phyloP scores from a whole-genome alignment of 2,113 vertebrate species.

The Perca schrenkii region DNA sequence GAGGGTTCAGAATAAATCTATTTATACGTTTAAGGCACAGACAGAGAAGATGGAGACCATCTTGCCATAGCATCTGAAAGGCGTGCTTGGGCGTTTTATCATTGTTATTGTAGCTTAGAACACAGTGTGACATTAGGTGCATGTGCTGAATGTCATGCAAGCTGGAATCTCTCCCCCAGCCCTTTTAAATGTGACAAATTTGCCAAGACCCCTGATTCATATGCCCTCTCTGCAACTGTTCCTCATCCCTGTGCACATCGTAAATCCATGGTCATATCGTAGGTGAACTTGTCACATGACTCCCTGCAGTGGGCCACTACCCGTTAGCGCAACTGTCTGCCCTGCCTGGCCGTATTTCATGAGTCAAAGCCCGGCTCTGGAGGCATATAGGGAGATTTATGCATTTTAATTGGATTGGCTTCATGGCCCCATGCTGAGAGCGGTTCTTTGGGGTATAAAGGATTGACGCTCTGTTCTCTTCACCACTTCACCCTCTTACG shows the following conservation, averaged over 20 bases:
- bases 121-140: slow-evolving; percentile 56
- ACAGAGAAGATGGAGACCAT: slow-evolving; percentile 3
- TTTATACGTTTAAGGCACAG: slow-evolving; percentile 28
- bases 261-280: slow-evolving; percentile 73
- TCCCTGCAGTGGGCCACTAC: slow-evolving; percentile 66
- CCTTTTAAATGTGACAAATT: slow-evolving; percentile 70
- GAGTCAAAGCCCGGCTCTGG: slow-evolving; percentile 66
- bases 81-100: background rate
- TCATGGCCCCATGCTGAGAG: slow-evolving; percentile 62
- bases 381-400: slow-evolving; percentile 72
- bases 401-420: slow-evolving; percentile 82
- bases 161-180: slow-evolving; percentile 43
- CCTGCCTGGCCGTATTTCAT: slow-evolving; percentile 71
- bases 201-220: slow-evolving; percentile 71
- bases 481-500: slow-evolving; percentile 14
- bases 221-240: slow-evolving; percentile 50
- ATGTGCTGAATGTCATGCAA: slow-evolving; percentile 63
- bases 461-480: slow-evolving; percentile 43
- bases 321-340: slow-evolving; percentile 61
- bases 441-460: slow-evolving; percentile 62
- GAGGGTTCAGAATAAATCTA: slow-evolving; percentile 35
- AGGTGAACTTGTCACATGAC: slow-evolving; percentile 71
- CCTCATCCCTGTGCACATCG: slow-evolving; percentile 63
- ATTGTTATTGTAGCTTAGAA: slow-evolving; percentile 47
- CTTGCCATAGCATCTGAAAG: slow-evolving; percentile 32